These are phyloP conservation scores for Tenualosa thibaudeaui DNA, from an alignment of 2,797 vertebrate species.

Conservation along the genomic window DNA sequence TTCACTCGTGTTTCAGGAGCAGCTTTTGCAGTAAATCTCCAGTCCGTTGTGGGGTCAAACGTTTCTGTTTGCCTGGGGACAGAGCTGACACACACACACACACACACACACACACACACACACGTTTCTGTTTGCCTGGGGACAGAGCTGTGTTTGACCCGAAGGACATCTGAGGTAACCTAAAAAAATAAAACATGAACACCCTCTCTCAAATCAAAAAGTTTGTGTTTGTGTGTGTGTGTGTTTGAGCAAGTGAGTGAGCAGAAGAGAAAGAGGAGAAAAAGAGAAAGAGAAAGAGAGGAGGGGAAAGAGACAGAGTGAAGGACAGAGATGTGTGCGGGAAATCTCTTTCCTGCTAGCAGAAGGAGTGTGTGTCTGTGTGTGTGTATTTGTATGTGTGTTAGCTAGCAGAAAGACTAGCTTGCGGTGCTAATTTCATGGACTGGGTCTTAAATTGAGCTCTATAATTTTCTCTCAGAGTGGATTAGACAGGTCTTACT, in stretches of 20 bases:
- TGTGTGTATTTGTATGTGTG: too few species aligned
- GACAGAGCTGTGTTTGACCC: not conserved
- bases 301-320: not conserved
- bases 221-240: conserved; percentile 46
- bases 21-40: too few species aligned
- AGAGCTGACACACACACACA: too few species aligned
- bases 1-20: too few species aligned
- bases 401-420: conserved; percentile 68
- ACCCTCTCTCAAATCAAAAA: conserved; percentile 64
- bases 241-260: not conserved
- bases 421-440: conserved; percentile 84
- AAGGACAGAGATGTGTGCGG: conserved; percentile 63
- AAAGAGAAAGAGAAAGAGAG: not conserved
- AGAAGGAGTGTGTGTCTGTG: conserved; percentile 52
- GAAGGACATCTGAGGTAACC: conserved; percentile 54
- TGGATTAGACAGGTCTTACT: conserved; percentile 75
- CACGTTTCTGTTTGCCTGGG: too few species aligned
- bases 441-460: conserved; percentile 80
- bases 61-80: too few species aligned
- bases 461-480: conserved; percentile 74
- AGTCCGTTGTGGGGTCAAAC: too few species aligned
- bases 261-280: not conserved
- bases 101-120: too few species aligned
- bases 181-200: conserved; percentile 62
- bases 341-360: conserved; percentile 71